Evolutionary conservation across 2,888 invertebrate genomes (phyloP).

Genomic region (Apomyelois bistriatella): DNA sequence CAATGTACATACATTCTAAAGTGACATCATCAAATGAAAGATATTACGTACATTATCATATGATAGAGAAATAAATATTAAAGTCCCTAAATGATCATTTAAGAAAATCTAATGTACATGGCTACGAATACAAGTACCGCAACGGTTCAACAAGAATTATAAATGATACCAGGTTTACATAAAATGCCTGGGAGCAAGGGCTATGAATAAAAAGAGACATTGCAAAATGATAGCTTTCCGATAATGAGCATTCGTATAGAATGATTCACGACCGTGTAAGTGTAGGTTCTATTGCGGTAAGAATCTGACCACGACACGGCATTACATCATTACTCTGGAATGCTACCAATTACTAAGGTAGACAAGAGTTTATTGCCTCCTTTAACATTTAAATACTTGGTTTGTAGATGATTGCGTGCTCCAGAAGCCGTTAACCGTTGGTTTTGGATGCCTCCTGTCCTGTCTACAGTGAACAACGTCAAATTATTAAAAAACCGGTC

Average conservation of each 20-base stretch:
- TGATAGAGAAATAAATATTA: too few species aligned
- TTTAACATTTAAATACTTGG: not conserved
- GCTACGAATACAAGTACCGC: not conserved
- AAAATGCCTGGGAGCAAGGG: slow-evolving; percentile 11
- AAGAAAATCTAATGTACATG: not conserved
- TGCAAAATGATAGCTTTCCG: slow-evolving; percentile 14
- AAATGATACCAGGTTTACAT: slow-evolving; percentile 11
- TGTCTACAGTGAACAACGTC: too few species aligned
- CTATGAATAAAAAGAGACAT: not conserved
- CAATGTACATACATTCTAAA: too few species aligned
- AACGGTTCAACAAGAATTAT: not conserved
- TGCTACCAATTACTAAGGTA: slow-evolving; percentile 48
- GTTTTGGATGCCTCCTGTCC: too few species aligned
- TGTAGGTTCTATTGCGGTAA: slow-evolving; percentile 22
- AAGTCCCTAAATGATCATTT: too few species aligned
- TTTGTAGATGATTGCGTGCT: not conserved
- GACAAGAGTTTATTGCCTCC: slow-evolving; percentile 34
- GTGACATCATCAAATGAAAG: too few species aligned
- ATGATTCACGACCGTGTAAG: slow-evolving; percentile 25
- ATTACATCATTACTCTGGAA: slow-evolving; percentile 52
- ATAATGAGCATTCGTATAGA: slow-evolving; percentile 23
- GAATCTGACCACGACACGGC: slow-evolving; percentile 31
- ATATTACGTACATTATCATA: too few species aligned
- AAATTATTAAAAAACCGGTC: too few species aligned
- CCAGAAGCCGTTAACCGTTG: not conserved